Percentiles rank a stretch among this genome's conserved stretches.
These are phyloP conservation scores for Candoia aspera DNA, from an alignment of 2,113 vertebrate genomes.

Conservation along the genomic window DNA sequence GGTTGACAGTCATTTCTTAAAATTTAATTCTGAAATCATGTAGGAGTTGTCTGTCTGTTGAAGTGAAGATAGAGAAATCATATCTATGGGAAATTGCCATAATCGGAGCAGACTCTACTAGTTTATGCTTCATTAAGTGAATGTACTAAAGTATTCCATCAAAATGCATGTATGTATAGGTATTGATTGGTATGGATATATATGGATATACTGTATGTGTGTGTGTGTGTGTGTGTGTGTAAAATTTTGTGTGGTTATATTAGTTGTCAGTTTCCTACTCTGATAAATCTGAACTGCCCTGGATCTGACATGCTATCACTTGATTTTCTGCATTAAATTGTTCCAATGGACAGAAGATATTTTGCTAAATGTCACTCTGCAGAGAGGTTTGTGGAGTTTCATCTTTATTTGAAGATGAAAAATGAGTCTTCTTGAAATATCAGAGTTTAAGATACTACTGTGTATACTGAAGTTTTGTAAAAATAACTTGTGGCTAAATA, in stretches of 20 bases:
- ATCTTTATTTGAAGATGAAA: conserved; percentile 66
- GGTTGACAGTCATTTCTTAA: neutral
- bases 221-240: neutral
- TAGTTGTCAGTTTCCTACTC: conserved; percentile 2
- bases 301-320: conserved; percentile 48
- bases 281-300: conserved; percentile 26
- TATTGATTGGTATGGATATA: neutral
- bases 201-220: too few species aligned
- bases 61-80: neutral
- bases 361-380: conserved; percentile 63
- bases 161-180: neutral
- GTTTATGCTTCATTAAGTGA: neutral
- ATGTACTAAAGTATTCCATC: neutral
- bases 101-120: neutral
- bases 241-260: neutral
- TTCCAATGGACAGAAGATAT: conserved; percentile 56
- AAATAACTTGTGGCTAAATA: conserved; percentile 50
- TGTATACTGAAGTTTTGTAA: conserved; percentile 63
- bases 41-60: neutral
- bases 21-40: neutral
- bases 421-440: conserved; percentile 59
- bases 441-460: conserved; percentile 53
- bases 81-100: neutral
- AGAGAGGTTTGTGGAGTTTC: conserved; percentile 63
- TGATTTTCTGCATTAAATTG: conserved; percentile 26